Base-by-base conservation (phyloP, 53 echinoderm and acorn worm genomes). In the Holothuria leucospilota region DNA sequence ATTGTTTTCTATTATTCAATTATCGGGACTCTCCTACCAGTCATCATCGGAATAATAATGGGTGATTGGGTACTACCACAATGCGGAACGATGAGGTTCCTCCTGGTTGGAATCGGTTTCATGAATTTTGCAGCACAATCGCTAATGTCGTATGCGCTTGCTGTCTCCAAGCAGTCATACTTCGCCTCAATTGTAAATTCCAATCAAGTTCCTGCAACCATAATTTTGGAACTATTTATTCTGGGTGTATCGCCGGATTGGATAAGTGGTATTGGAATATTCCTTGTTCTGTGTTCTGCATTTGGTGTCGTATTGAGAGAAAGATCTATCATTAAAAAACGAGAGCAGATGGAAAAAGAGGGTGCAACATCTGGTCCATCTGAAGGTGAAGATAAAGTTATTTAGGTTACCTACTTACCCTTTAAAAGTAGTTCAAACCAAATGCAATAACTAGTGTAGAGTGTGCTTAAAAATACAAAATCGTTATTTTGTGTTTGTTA, bases 141-240 rank as follows among this genome's bases (percentile, higher is more conserved):
- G 8, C 59, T 60, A 15, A 60, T 80, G 0, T 80, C 80, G 4
- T 80, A 53, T 30, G 80, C 59, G 15, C 39, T 80, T 20, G 80
- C 80, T 20, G 39, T 29, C 6, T 28, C 80, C 18, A 80, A 80
- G 27, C 59, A 80, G 34, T 59, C 80, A 20, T 80, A 80, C 20
- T 80, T 80, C 53, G 80, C 61, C 24, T 80, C 80, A 9, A 34
- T 80, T 7, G 34, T 80, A 24, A 80, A 80, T 80, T 80, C 80
- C 9, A 80, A 29, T 80, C 80, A 80, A 30, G 60, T 80, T 28
- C 80, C 80, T 1, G 25, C 28, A 39, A 80, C 80, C 38, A 80
- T 80, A 39, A 53, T 80, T 21, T 34, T 80, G 53, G 80, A 80
- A 27, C 20, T 80, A 27, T 29, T 59, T 29, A 59, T 80, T 60